Percentiles rank a stretch among this genome's conserved stretches.
phyloP scores from a whole-genome alignment of 92 coral and sea anemone species.

The Diadumene lineata region DNA sequence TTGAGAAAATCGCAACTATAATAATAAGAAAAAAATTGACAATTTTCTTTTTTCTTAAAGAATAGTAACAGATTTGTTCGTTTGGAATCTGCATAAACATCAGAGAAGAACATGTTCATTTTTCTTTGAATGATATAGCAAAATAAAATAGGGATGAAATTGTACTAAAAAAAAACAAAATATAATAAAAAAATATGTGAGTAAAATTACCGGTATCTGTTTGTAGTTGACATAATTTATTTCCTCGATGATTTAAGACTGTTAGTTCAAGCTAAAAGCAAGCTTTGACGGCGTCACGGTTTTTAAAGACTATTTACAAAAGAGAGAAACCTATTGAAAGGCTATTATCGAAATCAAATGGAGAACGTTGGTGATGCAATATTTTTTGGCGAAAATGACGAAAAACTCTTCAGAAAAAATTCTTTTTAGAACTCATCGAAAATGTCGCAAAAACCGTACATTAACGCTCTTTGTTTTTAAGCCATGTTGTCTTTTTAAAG shows the following conservation, averaged over 20 bases:
- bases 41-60: too few species aligned
- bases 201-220: not conserved
- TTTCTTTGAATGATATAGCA: too few species aligned
- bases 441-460: not conserved
- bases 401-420: not conserved
- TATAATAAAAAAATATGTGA: too few species aligned
- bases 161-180: too few species aligned
- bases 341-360: not conserved
- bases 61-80: too few species aligned
- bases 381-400: not conserved
- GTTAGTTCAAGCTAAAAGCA: constrained; percentile 19
- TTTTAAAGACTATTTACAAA: constrained; percentile 10
- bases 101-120: too few species aligned
- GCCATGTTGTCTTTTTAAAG: too few species aligned
- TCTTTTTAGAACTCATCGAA: not conserved
- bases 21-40: too few species aligned
- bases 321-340: constrained; percentile 6
- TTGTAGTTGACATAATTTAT: not conserved
- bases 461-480: not conserved
- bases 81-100: too few species aligned
- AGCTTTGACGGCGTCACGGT: constrained; percentile 9
- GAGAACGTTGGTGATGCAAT: not conserved
- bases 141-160: too few species aligned
- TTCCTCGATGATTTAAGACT: constrained; percentile 7
- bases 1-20: too few species aligned